Evolutionary conservation across 2,113 vertebrate species (phyloP), one percentile per base, ranked within the genome.

Genomic region (Bubo bubo): DNA sequence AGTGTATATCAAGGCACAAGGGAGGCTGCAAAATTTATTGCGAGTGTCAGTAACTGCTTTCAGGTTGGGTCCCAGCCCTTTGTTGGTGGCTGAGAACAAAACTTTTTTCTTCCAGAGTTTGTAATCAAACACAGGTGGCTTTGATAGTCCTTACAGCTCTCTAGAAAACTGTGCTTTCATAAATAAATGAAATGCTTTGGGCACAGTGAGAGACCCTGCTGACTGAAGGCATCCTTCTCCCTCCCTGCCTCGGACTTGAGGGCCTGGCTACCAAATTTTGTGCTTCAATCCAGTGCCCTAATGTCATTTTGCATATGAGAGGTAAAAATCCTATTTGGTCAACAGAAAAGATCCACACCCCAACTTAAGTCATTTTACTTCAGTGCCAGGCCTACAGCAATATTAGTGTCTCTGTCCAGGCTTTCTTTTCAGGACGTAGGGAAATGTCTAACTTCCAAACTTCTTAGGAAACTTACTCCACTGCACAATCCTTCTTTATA

Each of bases 181-280:
- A 96, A 97, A 97, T 94, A 97, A 97, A 95, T 83, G 22, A 76
- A 72, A 88, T 47, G n/a, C 14, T 63, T 41, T 37, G 17, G 8
- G 43, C 50, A 63, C 30, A 59, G 27, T 8, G 49, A 82, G 39
- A 70, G n/a, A 68, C 6, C 2, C 11, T 64, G 12, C 43, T 49
- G 49, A 39, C 14, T 35, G 17, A 43, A 18, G 7, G 30, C 21
- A 41, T 49, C 24, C 19, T 79, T 49, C 20, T 37, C 26, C 47
- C 66, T 17, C 7, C 20, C 19, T 53, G 16, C 58, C 45, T 82
- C 53, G 60, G 28, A 1, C 17, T 22, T 30, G 9, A 70, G n/a
- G 14, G 73, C 15, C 5, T 35, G 22, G 59, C 47, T 84, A 41
- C 18, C 41, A 37, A 53, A 39, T 60, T 75, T 20, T 49, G 13